These are phyloP conservation scores for Aphodius granarius DNA, from an alignment of 2,888 invertebrate species.

Conservation along the genomic window DNA sequence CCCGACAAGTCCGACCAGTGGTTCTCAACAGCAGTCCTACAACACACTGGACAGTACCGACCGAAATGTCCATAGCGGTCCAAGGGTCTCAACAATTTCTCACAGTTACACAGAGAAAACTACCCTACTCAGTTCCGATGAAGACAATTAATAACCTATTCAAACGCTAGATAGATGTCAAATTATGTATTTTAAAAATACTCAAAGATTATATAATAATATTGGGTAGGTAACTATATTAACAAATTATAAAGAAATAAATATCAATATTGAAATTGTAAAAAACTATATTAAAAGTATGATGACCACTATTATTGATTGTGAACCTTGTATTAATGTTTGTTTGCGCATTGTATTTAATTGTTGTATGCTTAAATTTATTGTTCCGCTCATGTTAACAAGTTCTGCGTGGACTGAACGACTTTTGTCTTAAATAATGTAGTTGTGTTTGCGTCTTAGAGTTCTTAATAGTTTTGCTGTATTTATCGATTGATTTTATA, in stretches of 20 bases:
- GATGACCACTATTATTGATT: neutral
- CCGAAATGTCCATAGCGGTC: slow-evolving; percentile 58
- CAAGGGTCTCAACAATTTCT: slow-evolving; percentile 77
- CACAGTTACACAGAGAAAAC: slow-evolving; percentile 95
- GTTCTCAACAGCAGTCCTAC: slow-evolving; percentile 47
- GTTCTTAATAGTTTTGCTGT: neutral
- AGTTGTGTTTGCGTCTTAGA: neutral
- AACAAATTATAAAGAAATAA: neutral
- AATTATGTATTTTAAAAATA: neutral
- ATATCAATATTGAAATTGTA: neutral
- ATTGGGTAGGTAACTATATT: neutral
- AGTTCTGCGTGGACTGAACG: neutral
- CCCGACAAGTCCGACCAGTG: slow-evolving; percentile 56
- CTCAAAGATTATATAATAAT: neutral
- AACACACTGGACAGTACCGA: slow-evolving; percentile 44
- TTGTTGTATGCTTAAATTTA: neutral
- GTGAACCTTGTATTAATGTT: neutral
- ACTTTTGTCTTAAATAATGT: neutral
- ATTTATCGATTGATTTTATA: neutral
- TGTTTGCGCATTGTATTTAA: neutral
- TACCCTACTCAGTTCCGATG: slow-evolving; percentile 92
- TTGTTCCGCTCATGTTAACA: neutral
- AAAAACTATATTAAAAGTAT: neutral
- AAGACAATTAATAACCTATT: slow-evolving; percentile 61
- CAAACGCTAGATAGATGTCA: neutral